A percentile compares a stretch with the other conserved stretches of the same genome.
Conservation (phyloP, 2,113 vertebrate species). For the Melanerpes formicivorus region DNA sequence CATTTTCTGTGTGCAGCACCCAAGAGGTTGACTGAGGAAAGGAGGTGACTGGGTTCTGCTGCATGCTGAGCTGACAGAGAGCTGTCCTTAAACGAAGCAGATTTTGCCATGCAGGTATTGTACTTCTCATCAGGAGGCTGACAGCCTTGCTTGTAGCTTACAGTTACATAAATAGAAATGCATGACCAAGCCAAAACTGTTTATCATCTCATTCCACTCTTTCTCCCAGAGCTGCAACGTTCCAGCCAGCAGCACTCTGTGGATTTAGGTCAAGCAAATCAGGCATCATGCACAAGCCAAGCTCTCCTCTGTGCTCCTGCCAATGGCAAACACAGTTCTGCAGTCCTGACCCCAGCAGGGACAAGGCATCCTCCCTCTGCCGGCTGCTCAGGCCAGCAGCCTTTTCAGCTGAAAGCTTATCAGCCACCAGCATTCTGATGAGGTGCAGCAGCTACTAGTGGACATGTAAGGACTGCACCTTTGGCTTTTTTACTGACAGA, state of each 20-base stretch:
- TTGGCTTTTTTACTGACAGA: background rate
- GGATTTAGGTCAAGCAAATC: conserved; percentile 61
- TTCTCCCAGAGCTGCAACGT: background rate
- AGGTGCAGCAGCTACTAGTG: background rate
- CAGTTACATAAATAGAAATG: background rate
- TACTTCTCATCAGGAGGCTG: background rate
- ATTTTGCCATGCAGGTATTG: background rate
- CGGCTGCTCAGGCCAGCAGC: background rate
- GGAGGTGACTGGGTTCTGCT: background rate
- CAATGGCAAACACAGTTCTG: background rate
- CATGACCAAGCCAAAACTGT: background rate
- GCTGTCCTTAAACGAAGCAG: background rate
- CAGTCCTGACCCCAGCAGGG: background rate
- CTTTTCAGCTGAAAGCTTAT: background rate
- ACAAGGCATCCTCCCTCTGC: background rate
- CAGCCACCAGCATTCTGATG: background rate
- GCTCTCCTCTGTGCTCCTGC: background rate
- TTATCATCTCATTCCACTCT: conserved; percentile 8
- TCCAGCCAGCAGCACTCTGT: background rate
- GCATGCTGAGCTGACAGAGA: background rate
- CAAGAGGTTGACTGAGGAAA: background rate
- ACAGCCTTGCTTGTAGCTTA: background rate
- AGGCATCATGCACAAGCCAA: background rate
- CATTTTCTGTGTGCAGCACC: background rate
- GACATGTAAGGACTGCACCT: background rate